Base-by-base conservation (phyloP, 2,113 vertebrate species). In the Sylvilagus bachmani region DNA sequence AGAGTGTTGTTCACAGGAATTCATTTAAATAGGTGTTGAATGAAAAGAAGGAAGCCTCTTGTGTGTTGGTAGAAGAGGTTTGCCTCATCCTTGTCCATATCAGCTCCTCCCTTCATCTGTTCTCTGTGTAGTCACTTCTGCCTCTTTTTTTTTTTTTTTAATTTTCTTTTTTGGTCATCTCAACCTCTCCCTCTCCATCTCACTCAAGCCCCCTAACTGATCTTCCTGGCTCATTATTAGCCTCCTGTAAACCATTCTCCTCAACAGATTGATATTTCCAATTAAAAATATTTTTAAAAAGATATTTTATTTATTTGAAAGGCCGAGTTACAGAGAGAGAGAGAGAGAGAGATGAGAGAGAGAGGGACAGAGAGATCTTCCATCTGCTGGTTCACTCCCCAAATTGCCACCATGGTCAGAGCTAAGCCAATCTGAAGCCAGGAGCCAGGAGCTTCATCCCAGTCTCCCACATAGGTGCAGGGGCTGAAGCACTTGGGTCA, bases 31-130 rank as follows among this genome's bases (percentile, higher is more conserved):
- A 67, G 10, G 49, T 49, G n/a, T n/a, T 44, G 27, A 81, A 66
- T 14, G 77, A 81, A 38, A 27, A 33, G 38, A 93, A 80, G 44
- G 85, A 38, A 88, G 55, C 19, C 55, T 82, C 85, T 93, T 82
- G 33, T 58, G 1, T 83, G 84, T 67, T 55, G 27, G 10, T 67
- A 33, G 7, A 49, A 75, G 86, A 49, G 78, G 29, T 75, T 75
- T 75, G 14, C 84, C 75, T 89, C 38, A 44, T 44, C 78, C 44
- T 64, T 38, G 25, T 27, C 44, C n/a, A 62, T 31, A 29, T n/a
- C 31, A 70, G 19, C 11, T 70, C 24, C 8, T 74, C 49, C 67
- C 69, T 74, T 67, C 11, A 22, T 25, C 7, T 75, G 70, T 36
- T 55, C 24, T 81, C 58, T 44, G 19, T 74, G 66, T n/a, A 64